Percentiles rank a stretch among this genome's conserved stretches.
These are phyloP conservation scores for Centropyge bicolor DNA, from an alignment of 2,797 vertebrate genomes.

Conservation along the genomic window DNA sequence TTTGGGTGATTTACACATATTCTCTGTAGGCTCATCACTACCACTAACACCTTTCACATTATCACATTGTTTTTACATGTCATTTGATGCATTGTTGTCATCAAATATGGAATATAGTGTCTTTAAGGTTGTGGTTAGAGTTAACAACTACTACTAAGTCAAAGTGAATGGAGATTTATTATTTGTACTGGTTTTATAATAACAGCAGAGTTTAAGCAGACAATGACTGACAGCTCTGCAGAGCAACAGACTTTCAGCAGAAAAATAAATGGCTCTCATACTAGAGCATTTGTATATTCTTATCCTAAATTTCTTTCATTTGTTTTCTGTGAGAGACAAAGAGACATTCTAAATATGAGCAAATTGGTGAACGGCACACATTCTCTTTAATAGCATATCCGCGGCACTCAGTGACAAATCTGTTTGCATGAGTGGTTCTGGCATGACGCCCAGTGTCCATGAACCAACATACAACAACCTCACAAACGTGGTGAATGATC, in stretches of 20 bases:
- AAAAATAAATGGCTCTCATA: not conserved
- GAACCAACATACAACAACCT: not conserved
- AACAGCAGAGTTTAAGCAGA: no score
- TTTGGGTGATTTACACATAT: no score
- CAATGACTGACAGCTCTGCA: no score
- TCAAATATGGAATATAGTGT: no score
- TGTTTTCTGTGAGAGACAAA: not conserved
- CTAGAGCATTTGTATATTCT: not conserved
- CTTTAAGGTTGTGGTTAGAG: no score
- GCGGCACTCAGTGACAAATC: not conserved
- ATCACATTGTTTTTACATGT: no score
- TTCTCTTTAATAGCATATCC: not conserved
- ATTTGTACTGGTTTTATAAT: no score
- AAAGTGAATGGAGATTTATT: no score
- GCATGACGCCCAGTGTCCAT: not conserved
- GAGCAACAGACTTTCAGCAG: not conserved
- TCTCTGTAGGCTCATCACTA: no score
- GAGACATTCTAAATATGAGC: not conserved
- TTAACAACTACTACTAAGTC: no score
- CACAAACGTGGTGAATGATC: not conserved
- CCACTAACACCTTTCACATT: no score
- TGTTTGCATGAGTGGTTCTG: not conserved
- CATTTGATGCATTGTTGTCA: no score
- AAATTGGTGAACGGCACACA: not conserved
- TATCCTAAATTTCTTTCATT: not conserved